Evolutionary conservation across 2,113 vertebrate genomes (phyloP), one percentile per base, ranked within the genome.

Genomic region (Lagopus muta): DNA sequence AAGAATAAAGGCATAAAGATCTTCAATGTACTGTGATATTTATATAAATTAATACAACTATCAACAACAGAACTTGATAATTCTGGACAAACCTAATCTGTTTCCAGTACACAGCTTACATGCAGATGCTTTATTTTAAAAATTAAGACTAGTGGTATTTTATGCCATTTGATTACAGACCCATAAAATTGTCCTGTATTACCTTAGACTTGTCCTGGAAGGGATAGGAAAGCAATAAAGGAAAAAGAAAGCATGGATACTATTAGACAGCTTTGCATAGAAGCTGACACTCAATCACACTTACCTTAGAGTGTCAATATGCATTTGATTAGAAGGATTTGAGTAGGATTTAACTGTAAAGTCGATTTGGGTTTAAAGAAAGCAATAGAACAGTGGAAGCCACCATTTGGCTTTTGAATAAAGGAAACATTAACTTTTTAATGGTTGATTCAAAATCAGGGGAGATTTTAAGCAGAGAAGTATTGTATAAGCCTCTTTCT

Each of bases 361-460:
- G 10, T 27, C 34, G 45, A 14, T 14, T 9, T 0, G 8, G 11
- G 2, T 30, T 11, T 8, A 34, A 5, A 71, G 25, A 65, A 83
- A 78, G 7, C 11, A 71, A 14, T n/a, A 45, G 27, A 58, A 50
- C 3, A 34, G 20, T 12, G 5, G 24, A 71, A 88, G 14, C 6
- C 2, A 32, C 6, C 5, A 22, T 71, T 36, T 57, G 28, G 9
- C 5, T 71, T 90, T 45, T 38, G 4, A 77, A 7, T 16, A 19
- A 2, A 38, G 12, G 4, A 76, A 9, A 4, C 0, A 0, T 5
- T 45, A 38, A 22, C 15, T 2, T 79, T 65, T 58, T 36, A 62
- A 27, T 6, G 20, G 8, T 25, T 0, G 0, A 16, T 57, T 64
- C 0, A 3, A 45, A 92, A 71, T 75, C 15, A 57, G 16, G 14